Conservation (phyloP, 2,888 invertebrate genomes). For the Lomographa bimaculata region DNA sequence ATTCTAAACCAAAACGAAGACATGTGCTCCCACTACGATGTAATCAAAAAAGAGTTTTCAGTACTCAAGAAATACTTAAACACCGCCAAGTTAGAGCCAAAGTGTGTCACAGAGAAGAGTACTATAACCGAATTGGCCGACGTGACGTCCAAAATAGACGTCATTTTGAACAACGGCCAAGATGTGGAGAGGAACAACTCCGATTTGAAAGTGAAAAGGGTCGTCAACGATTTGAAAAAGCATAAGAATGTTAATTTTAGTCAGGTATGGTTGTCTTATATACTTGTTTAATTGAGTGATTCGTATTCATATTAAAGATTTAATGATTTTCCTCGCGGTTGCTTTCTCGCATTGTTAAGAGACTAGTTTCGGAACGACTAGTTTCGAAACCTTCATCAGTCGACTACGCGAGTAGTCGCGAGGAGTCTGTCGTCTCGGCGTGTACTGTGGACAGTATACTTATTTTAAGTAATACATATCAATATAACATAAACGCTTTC, state of each 20-base stretch:
- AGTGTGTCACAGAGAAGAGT: conserved; percentile 52
- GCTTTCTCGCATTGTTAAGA: no score
- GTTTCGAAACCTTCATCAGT: no score
- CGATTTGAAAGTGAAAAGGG: conserved; percentile 40
- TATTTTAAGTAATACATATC: no score
- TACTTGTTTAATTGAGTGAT: neutral
- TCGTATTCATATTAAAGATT: no score
- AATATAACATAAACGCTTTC: no score
- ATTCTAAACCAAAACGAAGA: conserved; percentile 39
- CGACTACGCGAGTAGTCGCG: no score
- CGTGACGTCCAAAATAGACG: conserved; percentile 32
- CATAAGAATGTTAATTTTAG: conserved; percentile 68
- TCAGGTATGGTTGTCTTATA: conserved; percentile 45
- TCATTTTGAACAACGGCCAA: conserved; percentile 54
- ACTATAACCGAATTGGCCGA: conserved; percentile 49
- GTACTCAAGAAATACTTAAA: conserved; percentile 55
- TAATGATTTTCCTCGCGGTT: no score
- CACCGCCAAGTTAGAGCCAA: conserved; percentile 41
- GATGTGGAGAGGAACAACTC: conserved; percentile 26
- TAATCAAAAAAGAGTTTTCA: conserved; percentile 54
- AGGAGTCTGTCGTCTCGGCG: no score
- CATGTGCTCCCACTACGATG: conserved; percentile 48
- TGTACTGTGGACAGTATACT: no score
- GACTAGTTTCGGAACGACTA: no score
- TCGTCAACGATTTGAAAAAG: conserved; percentile 71